Evolutionary conservation across 1,140 invertebrate species (phyloP).

Genomic region (Aphaenogaster floridana): DNA sequence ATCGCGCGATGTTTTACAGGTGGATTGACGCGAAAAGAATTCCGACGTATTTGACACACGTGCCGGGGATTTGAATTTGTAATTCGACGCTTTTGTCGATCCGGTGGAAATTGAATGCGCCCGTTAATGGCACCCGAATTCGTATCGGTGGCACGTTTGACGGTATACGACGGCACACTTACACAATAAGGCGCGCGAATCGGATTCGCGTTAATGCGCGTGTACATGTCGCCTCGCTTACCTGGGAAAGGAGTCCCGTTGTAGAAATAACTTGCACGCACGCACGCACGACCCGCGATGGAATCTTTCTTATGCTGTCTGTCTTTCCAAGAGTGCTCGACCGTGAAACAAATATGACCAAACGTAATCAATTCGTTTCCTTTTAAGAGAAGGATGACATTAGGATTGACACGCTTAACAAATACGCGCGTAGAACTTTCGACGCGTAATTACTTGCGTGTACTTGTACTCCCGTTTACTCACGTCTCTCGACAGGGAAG

Average conservation of each 20-base stretch:
- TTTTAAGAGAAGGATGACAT: not conserved
- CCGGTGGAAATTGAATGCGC: slow-evolving; percentile 83
- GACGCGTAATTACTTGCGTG: not conserved
- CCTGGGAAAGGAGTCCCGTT: slow-evolving; percentile 45
- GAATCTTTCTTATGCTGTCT: not conserved
- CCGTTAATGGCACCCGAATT: slow-evolving; percentile 77
- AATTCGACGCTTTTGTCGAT: slow-evolving; percentile 83
- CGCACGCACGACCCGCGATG: not conserved
- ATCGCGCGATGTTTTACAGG: slow-evolving; percentile 72
- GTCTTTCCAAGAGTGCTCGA: not conserved
- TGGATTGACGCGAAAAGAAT: slow-evolving; percentile 79
- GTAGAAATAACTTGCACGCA: slow-evolving; percentile 31
- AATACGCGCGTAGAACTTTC: not conserved
- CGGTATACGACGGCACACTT: slow-evolving; percentile 36
- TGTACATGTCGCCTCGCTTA: not conserved
- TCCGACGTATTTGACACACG: slow-evolving; percentile 79
- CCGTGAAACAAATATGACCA: not conserved
- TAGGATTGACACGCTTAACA: not conserved
- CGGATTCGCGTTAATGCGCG: slow-evolving; percentile 62
- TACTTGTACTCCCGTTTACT: not conserved
- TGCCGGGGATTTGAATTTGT: slow-evolving; percentile 84
- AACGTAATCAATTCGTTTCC: not conserved
- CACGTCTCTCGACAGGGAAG: not conserved
- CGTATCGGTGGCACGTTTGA: slow-evolving; percentile 69
- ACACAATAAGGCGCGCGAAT: slow-evolving; percentile 65